Evolutionary conservation across 2,888 invertebrate genomes (phyloP), one percentile per base, ranked within the genome.

Genomic region (Quadriops clusia): DNA sequence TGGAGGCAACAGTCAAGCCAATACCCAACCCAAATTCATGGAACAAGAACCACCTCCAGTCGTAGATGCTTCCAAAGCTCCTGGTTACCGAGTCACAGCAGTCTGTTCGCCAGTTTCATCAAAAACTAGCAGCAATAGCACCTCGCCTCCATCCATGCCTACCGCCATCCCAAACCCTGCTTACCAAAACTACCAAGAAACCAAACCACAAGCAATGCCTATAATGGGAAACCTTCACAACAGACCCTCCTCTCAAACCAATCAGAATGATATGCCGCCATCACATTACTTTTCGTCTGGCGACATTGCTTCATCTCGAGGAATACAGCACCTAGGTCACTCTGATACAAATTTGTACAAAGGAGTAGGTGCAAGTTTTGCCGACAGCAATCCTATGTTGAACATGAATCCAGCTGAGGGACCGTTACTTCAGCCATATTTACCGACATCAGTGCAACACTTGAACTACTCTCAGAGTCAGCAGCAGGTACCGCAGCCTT

Each of bases 61-160:
- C n/a, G 86, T 78, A 38, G 89, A 90, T 63, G 83, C 81, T 3
- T 77, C 85, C 24, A 91, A 90, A 61, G 90, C 90, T 35, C 90
- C 90, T 0, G 90, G 90, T 1, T 91, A 90, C 59, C 74, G 89
- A 49, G 85, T 82, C 30, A 77, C 71, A 28, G 70, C 78, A 23
- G 74, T 80, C 39, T 81, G 81, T 55, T 83, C 84, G 5, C 85
- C 85, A 1, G 77, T 78, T 3, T 74, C 74, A 1, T 72, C 71
- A 22, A 73, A 73, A 42, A 63, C 72, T 1, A 65, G 63, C 35
- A 68, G 66, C 42, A 67, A 63, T 34, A 67, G 63, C 29, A 67
- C 68, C 9, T 68, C 70, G n/a, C 65, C 66, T 10, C 70, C 70
- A 22, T 69, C 70, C 2, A 61, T 55, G 41, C 42, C 58, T 33